phyloP scores from a whole-genome alignment of 2,113 vertebrate genomes.

The Cnemophilus loriae region DNA sequence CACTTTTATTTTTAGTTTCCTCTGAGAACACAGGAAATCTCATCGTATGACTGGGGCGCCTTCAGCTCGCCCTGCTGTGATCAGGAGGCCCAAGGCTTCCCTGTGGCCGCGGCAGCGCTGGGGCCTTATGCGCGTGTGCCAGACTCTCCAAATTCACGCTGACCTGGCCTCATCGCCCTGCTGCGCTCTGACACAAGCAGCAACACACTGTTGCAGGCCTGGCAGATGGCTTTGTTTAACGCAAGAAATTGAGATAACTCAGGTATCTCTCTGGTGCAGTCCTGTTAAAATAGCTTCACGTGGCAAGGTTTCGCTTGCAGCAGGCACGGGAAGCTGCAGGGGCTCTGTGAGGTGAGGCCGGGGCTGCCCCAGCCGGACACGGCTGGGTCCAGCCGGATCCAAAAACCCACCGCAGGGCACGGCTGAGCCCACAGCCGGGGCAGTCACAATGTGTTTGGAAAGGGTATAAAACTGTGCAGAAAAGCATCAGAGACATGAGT shows the following conservation, averaged over 20 bases:
- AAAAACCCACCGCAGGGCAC: accelerated
- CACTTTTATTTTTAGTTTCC: not conserved
- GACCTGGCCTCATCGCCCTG: accelerated
- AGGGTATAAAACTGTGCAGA: not conserved
- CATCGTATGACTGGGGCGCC: accelerated
- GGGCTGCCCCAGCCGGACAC: not conserved
- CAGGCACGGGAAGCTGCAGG: accelerated
- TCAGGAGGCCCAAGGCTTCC: not conserved
- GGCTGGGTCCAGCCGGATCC: not conserved
- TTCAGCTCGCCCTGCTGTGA: accelerated
- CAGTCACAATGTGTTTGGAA: accelerated
- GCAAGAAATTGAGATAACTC: not conserved
- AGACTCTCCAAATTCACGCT: not conserved
- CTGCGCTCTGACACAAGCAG: not conserved
- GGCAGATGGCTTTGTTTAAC: accelerated
- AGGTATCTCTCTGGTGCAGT: no score
- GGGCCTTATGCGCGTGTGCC: no score
- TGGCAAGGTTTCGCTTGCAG: not conserved
- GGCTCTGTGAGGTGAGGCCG: no score
- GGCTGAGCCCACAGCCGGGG: accelerated
- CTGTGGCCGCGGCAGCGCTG: accelerated
- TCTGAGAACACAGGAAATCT: not conserved
- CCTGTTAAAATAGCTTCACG: not conserved
- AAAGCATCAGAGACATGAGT: not conserved
- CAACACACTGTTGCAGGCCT: not conserved